These are phyloP conservation scores for Galleria mellonella DNA, from an alignment of 1,140 invertebrate genomes.

Conservation along the genomic window DNA sequence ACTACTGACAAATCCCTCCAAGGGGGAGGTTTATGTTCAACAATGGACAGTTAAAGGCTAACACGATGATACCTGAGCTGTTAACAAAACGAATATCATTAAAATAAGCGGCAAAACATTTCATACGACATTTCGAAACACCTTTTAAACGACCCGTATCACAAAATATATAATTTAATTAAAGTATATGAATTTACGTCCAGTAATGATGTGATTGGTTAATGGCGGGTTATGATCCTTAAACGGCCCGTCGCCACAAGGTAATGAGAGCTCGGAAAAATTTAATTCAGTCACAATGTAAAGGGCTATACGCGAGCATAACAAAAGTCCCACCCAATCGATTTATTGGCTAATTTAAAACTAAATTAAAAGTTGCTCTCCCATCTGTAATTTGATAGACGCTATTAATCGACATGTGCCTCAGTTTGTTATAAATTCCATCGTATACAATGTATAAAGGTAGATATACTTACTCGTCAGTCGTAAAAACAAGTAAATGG, in stretches of 20 bases:
- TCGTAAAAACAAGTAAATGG: constrained; percentile 10
- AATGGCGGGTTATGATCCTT: constrained; percentile 9
- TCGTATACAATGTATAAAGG: not conserved
- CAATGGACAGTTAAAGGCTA: no score
- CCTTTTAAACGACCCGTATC: not conserved
- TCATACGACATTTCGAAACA: not conserved
- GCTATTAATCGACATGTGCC: constrained; percentile 3
- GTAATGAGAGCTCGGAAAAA: constrained; percentile 7
- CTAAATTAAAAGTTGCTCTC: constrained; percentile 10
- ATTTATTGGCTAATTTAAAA: constrained; percentile 14
- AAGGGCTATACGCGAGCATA: not conserved
- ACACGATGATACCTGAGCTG: no score
- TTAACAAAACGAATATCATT: no score
- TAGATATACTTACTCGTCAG: not conserved
- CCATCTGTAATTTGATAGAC: constrained; percentile 3
- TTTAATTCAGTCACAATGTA: constrained; percentile 10
- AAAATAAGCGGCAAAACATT: no score
- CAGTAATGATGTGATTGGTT: constrained; percentile 18
- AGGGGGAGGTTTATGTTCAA: no score
- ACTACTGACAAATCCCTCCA: no score
- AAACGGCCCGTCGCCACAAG: not conserved
- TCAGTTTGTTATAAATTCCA: constrained; percentile 3
- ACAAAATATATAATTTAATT: constrained; percentile 11
- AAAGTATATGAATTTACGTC: constrained; percentile 13
- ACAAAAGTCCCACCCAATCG: constrained; percentile 6